A percentile compares a stretch with the other conserved stretches of the same genome.
phyloP scores from a whole-genome alignment of 2,888 invertebrate species.

The Ectemnius cavifrons region DNA sequence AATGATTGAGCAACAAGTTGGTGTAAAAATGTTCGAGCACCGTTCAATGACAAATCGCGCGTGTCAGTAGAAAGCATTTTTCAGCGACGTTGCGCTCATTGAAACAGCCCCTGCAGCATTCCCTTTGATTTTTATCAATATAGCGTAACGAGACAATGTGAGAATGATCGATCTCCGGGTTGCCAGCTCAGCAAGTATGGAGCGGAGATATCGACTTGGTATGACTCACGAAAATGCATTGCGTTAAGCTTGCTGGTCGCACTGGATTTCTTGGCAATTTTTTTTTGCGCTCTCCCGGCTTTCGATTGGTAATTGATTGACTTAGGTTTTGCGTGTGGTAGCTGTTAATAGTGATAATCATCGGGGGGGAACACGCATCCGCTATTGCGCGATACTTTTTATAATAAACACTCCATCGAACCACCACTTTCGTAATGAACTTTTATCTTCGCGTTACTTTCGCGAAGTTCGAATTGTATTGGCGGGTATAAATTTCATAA shows the following conservation, averaged over 20 bases:
- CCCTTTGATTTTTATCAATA: constrained; percentile 18
- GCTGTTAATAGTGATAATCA: constrained; percentile 1
- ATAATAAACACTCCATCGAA: no score
- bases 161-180: constrained; percentile 23
- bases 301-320: constrained; percentile 13
- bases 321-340: constrained; percentile 6
- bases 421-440: no score
- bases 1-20: background rate
- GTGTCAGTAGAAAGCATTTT: background rate
- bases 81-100: constrained; percentile 24
- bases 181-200: background rate
- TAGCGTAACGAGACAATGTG: constrained; percentile 29
- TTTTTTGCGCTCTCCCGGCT: background rate
- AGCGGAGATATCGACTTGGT: constrained; percentile 33
- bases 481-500: no score
- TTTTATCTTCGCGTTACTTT: no score
- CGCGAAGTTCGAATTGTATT: no score
- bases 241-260: constrained; percentile 20
- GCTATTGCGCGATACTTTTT: background rate
- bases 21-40: background rate
- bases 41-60: constrained; percentile 24
- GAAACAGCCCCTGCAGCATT: constrained; percentile 20
- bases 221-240: constrained; percentile 44
- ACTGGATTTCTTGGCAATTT: constrained; percentile 12
- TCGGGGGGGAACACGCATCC: background rate